Evolutionary conservation across 2,113 vertebrate genomes (phyloP).

Genomic region (Odobenus rosmarus): DNA sequence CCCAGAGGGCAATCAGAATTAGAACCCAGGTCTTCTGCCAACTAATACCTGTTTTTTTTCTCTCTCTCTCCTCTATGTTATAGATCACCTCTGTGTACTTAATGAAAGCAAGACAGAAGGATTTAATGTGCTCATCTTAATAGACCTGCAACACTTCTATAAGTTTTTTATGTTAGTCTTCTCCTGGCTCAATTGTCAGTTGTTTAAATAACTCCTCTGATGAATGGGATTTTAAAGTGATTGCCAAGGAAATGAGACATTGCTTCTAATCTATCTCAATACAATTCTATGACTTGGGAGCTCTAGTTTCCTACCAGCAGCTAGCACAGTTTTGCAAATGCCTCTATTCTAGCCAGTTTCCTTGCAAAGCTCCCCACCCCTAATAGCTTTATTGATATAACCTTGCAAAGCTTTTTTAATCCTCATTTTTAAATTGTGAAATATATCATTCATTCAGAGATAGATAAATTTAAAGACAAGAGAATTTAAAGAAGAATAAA

Average conservation of each 20-base stretch:
- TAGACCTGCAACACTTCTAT: background rate
- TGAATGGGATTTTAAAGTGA: constrained; percentile 37
- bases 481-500: background rate
- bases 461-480: background rate
- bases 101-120: constrained; percentile 21
- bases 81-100: background rate
- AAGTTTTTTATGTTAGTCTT: background rate
- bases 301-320: background rate
- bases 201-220: constrained; percentile 25
- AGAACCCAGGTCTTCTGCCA: background rate
- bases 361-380: background rate
- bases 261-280: background rate
- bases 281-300: background rate
- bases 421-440: constrained; percentile 46
- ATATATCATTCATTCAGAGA: background rate
- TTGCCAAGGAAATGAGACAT: constrained; percentile 5
- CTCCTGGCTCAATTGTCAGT: background rate
- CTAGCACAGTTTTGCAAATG: background rate
- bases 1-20: background rate
- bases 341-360: background rate
- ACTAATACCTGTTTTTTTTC: background rate
- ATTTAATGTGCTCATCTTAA: constrained; percentile 17
- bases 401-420: background rate
- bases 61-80: background rate
- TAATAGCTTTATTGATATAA: background rate